Base-by-base conservation (phyloP, 2,888 invertebrate genomes). In the Vanessa cardui region DNA sequence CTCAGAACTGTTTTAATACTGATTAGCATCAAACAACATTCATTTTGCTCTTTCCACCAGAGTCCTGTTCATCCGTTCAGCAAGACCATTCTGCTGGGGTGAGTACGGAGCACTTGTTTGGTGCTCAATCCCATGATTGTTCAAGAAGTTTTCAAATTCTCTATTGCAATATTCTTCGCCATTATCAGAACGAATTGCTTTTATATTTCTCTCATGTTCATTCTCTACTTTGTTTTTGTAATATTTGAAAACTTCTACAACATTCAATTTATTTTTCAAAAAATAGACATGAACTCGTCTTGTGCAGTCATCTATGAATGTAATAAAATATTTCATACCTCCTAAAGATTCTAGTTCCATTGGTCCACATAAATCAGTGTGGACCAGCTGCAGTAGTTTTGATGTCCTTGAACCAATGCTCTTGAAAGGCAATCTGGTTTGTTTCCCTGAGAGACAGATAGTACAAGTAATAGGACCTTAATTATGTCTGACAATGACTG, bases 221-320 rank as follows among this genome's bases (percentile, higher is more conserved):
- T 72, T 75, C 52, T 75, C 74, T 15, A 74, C 71, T 18, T 9
- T 4, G 4, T 50, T 52, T 60, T 74, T 72, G 62, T 61, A 72
- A 49, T 72, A 64, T 26, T 61, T n/a, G 18, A 18, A n/a, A 6
- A 59, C 68, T 4, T 68, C 52, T 7, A 73, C 68, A 45, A 80
- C 78, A 71, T 86, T 79, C 58, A 66, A 62, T 74, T 87, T 85
- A 44, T 72, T 70, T 66, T 82, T 80, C 20, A 86, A 67, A 71
- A 72, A 49, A 49, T 82, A 84, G 45, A 80, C 78, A 74, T 73
- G 70, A 3, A 74, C 69, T 64, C 71, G 75, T 16, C 72, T 33
- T 0, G 74, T 69, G 45, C 33, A 74, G 69, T 84, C 83, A 77
- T 87, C 87, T 54, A 81, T 77, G 49, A 86, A 82, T n/a, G n/a